These are phyloP conservation scores for Linurgus olivaceus DNA, from an alignment of 2,797 vertebrate genomes.

Conservation along the genomic window DNA sequence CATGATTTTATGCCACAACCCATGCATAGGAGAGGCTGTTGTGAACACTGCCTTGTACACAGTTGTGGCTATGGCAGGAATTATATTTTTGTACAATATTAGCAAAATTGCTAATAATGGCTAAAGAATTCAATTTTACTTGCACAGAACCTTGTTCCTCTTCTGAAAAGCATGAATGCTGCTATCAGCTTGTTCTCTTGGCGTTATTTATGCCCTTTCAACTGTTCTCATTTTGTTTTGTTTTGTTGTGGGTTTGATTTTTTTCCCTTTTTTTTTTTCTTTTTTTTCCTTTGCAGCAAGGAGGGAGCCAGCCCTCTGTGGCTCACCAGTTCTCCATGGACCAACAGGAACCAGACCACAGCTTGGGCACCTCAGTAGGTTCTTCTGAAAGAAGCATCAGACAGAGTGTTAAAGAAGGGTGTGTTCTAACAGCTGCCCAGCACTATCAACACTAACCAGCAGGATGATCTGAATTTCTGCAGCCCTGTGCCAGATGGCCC, in stretches of 20 bases:
- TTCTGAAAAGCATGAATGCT: background rate
- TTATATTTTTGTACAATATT: background rate
- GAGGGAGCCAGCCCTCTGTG: background rate
- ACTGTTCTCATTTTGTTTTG: background rate
- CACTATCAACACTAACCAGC: background rate
- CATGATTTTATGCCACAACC: background rate
- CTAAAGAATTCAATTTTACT: background rate
- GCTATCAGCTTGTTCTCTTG: background rate
- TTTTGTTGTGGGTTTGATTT: background rate
- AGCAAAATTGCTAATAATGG: background rate
- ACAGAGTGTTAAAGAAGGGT: background rate
- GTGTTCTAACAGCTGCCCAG: background rate
- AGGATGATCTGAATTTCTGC: background rate
- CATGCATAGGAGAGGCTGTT: background rate
- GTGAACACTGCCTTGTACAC: background rate
- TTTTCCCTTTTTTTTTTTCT: background rate
- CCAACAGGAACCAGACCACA: background rate
- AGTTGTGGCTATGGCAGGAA: background rate
- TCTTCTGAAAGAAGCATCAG: conserved; percentile 46
- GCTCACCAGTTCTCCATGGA: background rate
- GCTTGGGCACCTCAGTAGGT: background rate
- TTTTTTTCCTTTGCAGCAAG: background rate
- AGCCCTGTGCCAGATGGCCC: background rate
- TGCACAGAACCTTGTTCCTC: background rate
- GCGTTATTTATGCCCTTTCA: background rate